Conservation (phyloP, 2,113 vertebrate species). For the Nerophis lumbriciformis region DNA sequence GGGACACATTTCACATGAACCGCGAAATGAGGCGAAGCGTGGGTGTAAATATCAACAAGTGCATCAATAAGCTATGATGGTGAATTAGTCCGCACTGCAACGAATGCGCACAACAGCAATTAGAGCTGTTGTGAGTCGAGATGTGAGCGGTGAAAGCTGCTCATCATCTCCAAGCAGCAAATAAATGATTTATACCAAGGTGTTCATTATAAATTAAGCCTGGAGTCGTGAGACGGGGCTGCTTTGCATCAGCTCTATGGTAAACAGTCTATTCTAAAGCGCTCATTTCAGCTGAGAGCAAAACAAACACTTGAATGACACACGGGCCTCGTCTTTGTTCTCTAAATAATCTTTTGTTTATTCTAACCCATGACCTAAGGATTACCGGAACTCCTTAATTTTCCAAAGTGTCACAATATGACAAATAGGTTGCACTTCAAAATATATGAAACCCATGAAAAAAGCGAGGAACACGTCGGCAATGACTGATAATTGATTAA, state of each 20-base stretch:
- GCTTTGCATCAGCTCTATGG: slow-evolving; percentile 41
- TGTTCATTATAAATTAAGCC: slow-evolving; percentile 53
- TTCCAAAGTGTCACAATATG: background rate
- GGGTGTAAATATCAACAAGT: too few species aligned
- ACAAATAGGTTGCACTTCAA: slow-evolving; percentile 7
- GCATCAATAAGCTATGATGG: too few species aligned
- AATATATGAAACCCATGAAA: background rate
- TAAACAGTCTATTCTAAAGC: slow-evolving; percentile 26
- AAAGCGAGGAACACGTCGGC: slow-evolving; percentile 2
- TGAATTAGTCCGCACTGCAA: too few species aligned
- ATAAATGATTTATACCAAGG: slow-evolving; percentile 48
- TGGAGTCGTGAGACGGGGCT: slow-evolving; percentile 24
- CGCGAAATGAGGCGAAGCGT: too few species aligned
- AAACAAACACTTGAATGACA: background rate
- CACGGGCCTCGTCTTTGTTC: background rate
- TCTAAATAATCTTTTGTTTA: background rate
- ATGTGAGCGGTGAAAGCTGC: background rate
- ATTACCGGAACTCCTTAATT: slow-evolving; percentile 2
- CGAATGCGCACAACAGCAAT: too few species aligned
- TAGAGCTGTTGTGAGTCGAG: background rate
- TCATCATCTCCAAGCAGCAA: slow-evolving; percentile 15
- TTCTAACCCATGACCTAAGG: background rate
- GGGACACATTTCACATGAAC: too few species aligned
- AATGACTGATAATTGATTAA: slow-evolving; percentile 2
- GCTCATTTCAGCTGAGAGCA: slow-evolving; percentile 30